These are phyloP conservation scores for Tenrec ecaudatus DNA, from an alignment of 2,113 vertebrate genomes.

Conservation along the genomic window DNA sequence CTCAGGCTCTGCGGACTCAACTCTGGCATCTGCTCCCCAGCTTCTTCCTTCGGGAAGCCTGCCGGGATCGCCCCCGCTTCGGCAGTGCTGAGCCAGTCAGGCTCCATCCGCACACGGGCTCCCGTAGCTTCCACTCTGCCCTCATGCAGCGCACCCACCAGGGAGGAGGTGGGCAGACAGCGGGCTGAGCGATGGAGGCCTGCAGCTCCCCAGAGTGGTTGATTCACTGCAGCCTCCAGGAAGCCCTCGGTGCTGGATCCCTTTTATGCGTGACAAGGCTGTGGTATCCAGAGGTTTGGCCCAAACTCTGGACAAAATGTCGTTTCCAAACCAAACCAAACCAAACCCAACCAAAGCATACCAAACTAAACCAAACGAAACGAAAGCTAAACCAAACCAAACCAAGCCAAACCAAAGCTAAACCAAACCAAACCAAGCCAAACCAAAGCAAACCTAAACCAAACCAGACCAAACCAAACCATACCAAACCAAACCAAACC, in stretches of 20 bases:
- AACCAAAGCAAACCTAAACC: too few relatives aligned
- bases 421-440: too few relatives aligned
- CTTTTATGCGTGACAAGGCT: background rate
- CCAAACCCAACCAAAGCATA: background rate
- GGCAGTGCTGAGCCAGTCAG: background rate
- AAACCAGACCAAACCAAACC: too few relatives aligned
- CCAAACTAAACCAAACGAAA: too few relatives aligned
- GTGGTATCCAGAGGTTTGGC: background rate
- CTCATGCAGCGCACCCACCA: background rate
- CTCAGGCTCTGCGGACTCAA: background rate
- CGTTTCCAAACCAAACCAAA: background rate
- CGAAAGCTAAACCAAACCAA: too few relatives aligned
- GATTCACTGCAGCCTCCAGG: background rate
- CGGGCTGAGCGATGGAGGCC: too few relatives aligned
- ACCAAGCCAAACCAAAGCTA: too few relatives aligned
- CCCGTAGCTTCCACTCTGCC: background rate
- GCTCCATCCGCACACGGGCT: background rate
- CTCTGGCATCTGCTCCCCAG: too few relatives aligned
- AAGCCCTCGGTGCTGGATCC: background rate
- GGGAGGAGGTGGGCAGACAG: background rate
- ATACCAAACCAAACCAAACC: too few relatives aligned
- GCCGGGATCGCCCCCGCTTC: background rate
- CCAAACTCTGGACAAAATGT: background rate
- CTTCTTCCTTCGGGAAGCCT: constrained; percentile 19
- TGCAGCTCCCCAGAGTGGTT: too few relatives aligned